phyloP scores from a whole-genome alignment of 2,888 invertebrate genomes.

The Listrodromus nycthemerus region DNA sequence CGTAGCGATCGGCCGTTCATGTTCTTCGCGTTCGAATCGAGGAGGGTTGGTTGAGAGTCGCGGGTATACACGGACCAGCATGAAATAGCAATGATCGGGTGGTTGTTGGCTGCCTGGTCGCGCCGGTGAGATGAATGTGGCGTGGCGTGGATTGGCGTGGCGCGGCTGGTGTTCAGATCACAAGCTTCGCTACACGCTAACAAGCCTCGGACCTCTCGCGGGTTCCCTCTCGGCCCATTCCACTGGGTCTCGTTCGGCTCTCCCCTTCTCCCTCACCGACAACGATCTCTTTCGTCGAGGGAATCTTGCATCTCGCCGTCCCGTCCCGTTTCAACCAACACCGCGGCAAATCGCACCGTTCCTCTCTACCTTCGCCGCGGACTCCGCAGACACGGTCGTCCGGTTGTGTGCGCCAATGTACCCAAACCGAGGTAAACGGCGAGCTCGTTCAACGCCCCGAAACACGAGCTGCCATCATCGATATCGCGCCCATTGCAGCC shows the following conservation, averaged over 20 bases:
- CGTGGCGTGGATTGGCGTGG: conserved; percentile 36
- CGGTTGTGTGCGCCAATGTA: conserved; percentile 14
- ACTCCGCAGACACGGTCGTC: conserved; percentile 11
- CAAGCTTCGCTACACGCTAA: conserved; percentile 71
- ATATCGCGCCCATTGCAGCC: conserved; percentile 51
- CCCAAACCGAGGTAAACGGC: conserved; percentile 40
- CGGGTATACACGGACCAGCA: conserved; percentile 54
- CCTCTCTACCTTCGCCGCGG: conserved; percentile 6
- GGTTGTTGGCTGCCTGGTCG: conserved; percentile 54
- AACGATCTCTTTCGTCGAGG: conserved; percentile 46
- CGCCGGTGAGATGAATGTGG: conserved; percentile 54
- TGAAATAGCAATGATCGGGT: conserved; percentile 68
- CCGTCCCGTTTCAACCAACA: conserved; percentile 40
- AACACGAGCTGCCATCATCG: conserved; percentile 63
- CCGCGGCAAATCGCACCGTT: conserved; percentile 47
- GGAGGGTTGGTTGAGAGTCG: neutral
- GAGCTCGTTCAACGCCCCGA: conserved; percentile 39
- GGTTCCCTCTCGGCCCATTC: conserved; percentile 48
- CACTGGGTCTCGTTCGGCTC: conserved; percentile 1
- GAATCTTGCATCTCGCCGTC: conserved; percentile 51
- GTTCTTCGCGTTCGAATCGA: conserved; percentile 14
- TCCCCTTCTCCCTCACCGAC: conserved; percentile 4
- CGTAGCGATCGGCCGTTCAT: neutral
- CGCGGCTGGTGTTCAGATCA: conserved; percentile 69
- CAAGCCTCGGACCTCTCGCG: conserved; percentile 68